Evolutionary conservation across 2,888 invertebrate species (phyloP).

Genomic region (Pteria penguin): DNA sequence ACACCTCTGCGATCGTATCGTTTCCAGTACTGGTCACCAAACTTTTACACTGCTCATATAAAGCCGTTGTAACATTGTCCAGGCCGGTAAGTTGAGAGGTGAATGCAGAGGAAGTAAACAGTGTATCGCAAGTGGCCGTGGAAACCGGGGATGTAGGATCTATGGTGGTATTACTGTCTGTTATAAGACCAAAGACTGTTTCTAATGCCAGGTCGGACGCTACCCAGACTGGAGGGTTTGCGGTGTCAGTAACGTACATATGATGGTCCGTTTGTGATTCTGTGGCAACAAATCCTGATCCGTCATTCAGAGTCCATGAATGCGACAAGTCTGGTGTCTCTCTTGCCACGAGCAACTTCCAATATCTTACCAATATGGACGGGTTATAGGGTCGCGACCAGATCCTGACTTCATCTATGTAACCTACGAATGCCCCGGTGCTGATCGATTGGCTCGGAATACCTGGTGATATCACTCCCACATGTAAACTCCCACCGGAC

Average conservation of each 20-base stretch:
- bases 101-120: conserved; percentile 45
- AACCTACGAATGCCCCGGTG: conserved; percentile 54
- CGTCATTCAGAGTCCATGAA: conserved; percentile 65
- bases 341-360: conserved; percentile 48
- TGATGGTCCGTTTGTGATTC: conserved; percentile 47
- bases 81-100: conserved; percentile 33
- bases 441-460: conserved; percentile 36
- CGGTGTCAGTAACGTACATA: conserved; percentile 49
- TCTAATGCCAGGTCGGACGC: conserved; percentile 57
- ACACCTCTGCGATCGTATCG: conserved; percentile 43
- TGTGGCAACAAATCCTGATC: conserved; percentile 48
- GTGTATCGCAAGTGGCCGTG: conserved; percentile 39
- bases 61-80: conserved; percentile 28
- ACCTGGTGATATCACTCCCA: conserved; percentile 56
- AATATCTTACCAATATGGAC: conserved; percentile 55
- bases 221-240: conserved; percentile 58
- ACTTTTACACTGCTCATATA: conserved; percentile 47
- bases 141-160: conserved; percentile 30
- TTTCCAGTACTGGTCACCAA: conserved; percentile 43
- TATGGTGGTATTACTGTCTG: conserved; percentile 37
- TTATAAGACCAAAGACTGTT: conserved; percentile 26
- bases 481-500: conserved; percentile 54
- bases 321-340: conserved; percentile 57
- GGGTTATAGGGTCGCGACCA: conserved; percentile 66
- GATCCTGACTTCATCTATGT: conserved; percentile 64